These are phyloP conservation scores for Catajapyx aquilonaris DNA, from an alignment of 1,140 invertebrate species.

Conservation along the genomic window DNA sequence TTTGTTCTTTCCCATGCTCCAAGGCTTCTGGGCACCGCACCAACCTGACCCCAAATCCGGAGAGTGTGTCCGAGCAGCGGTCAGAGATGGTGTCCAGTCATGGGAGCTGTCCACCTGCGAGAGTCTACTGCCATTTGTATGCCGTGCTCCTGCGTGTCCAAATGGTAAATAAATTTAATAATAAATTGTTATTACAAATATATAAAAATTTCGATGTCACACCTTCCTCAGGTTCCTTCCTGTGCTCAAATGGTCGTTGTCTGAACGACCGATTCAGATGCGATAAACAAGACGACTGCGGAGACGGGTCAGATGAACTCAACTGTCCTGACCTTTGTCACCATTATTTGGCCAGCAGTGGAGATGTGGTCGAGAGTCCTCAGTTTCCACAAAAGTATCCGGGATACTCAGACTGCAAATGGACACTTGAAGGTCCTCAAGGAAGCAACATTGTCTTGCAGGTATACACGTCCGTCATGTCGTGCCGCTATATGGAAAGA, in stretches of 20 bases:
- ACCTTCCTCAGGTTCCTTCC: slow-evolving; percentile 45
- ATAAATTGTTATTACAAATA: neutral
- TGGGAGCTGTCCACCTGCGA: slow-evolving; percentile 88
- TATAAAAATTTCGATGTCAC: slow-evolving; percentile 4
- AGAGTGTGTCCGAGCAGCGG: slow-evolving; percentile 56
- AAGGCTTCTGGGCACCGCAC: slow-evolving; percentile 64
- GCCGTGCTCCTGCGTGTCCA: slow-evolving; percentile 74
- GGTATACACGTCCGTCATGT: too few species aligned
- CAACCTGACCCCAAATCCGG: slow-evolving; percentile 70
- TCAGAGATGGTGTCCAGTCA: slow-evolving; percentile 54
- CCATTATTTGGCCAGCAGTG: slow-evolving; percentile 78
- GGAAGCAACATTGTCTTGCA: slow-evolving; percentile 79
- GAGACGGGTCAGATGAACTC: slow-evolving; percentile 75
- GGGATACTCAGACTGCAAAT: slow-evolving; percentile 78
- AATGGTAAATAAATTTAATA: slow-evolving; percentile 33
- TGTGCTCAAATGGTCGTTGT: slow-evolving; percentile 81
- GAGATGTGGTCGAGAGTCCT: slow-evolving; percentile 84
- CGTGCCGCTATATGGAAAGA: too few species aligned
- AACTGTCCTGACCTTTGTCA: slow-evolving; percentile 73
- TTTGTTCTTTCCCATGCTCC: neutral
- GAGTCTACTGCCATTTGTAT: slow-evolving; percentile 82
- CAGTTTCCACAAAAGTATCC: slow-evolving; percentile 86
- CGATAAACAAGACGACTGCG: slow-evolving; percentile 83
- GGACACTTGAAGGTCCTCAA: slow-evolving; percentile 89
- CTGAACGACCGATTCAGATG: slow-evolving; percentile 74